Conservation (phyloP, 1,140 invertebrate genomes). For the Megathymus violae region DNA sequence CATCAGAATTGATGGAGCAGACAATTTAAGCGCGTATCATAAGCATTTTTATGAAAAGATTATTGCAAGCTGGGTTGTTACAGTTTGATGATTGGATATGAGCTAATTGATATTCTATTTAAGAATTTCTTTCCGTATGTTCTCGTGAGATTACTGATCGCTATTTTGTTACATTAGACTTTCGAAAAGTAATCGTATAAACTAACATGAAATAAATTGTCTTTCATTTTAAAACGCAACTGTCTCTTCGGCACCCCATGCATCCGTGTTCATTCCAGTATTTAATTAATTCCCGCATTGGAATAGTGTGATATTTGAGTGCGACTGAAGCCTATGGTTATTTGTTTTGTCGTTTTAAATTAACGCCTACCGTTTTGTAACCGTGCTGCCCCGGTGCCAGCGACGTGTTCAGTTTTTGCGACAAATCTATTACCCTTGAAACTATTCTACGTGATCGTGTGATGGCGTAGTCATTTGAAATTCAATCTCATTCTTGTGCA, state of each 20-base stretch:
- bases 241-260: constrained; percentile 41
- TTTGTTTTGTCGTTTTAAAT: constrained; percentile 82
- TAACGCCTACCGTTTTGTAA: constrained; percentile 51
- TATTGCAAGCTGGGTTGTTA: no score
- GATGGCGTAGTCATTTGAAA: not conserved
- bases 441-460: not conserved
- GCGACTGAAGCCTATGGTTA: constrained; percentile 74
- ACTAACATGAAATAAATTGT: no score
- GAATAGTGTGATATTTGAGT: constrained; percentile 81
- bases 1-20: no score
- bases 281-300: constrained; percentile 82
- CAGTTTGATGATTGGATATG: no score
- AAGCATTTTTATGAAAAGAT: no score
- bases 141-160: no score
- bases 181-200: no score
- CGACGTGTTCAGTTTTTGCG: constrained; percentile 19
- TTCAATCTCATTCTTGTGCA: not conserved
- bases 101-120: no score
- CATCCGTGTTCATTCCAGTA: constrained; percentile 45
- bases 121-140: no score
- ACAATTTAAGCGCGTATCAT: no score
- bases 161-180: no score
- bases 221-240: not conserved
- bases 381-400: constrained; percentile 11
- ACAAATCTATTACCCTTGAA: constrained; percentile 24